Evolutionary conservation across 2,113 vertebrate genomes (phyloP).

Genomic region (Callospermophilus lateralis): DNA sequence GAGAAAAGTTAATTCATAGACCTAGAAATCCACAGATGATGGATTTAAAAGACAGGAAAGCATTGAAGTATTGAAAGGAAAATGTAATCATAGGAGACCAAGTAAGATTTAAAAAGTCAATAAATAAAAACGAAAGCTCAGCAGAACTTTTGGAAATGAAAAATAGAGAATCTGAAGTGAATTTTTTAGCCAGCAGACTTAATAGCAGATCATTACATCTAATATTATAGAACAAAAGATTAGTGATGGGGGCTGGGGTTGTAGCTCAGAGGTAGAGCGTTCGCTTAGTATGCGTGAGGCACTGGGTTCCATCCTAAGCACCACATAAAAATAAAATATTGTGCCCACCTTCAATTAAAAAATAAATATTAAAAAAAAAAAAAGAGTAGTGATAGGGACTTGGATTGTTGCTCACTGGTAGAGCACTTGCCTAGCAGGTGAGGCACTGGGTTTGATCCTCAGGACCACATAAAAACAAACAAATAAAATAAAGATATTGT

Average conservation of each 20-base stretch:
- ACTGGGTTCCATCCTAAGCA: too few relatives aligned
- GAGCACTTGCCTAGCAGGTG: too few relatives aligned
- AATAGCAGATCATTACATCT: background rate
- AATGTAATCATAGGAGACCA: background rate
- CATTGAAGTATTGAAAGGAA: conserved; percentile 1
- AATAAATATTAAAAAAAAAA: background rate
- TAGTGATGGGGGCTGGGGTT: too few relatives aligned
- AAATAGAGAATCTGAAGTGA: background rate
- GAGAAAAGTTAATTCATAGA: background rate
- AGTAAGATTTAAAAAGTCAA: background rate
- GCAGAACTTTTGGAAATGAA: conserved; percentile 27
- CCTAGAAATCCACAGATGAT: background rate
- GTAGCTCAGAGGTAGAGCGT: too few relatives aligned
- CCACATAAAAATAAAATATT: too few relatives aligned
- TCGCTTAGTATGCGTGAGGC: too few relatives aligned
- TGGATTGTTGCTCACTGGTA: too few relatives aligned
- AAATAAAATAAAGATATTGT: too few relatives aligned
- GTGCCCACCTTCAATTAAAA: too few relatives aligned
- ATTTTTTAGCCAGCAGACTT: background rate
- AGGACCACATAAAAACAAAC: too few relatives aligned
- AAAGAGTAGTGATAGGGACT: too few relatives aligned
- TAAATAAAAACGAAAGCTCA: background rate
- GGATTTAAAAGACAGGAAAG: background rate
- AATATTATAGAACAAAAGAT: background rate
- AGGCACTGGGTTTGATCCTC: too few relatives aligned